A percentile compares a stretch with the other conserved stretches of the same genome.
Evolutionary conservation across 1,140 invertebrate genomes (phyloP).

Genomic region (Papilio dardanus): DNA sequence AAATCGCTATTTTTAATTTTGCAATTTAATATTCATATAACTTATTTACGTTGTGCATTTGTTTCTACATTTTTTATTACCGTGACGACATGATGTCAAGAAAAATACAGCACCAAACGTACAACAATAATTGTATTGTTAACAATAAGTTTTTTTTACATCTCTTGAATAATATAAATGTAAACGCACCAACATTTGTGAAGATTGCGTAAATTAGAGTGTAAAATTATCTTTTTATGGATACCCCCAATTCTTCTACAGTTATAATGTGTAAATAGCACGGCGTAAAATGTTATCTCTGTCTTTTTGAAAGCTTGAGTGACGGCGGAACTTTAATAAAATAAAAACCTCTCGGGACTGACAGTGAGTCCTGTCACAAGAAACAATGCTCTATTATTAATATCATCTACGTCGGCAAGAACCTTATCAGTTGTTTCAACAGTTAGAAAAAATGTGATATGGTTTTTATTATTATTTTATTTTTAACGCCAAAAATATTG

Average conservation of each 20-base stretch:
- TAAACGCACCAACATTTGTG: not conserved
- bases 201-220: not conserved
- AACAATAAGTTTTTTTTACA: not conserved
- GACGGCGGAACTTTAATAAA: slow-evolving; percentile 13
- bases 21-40: not conserved
- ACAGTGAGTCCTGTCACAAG: slow-evolving; percentile 5
- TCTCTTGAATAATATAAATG: not conserved
- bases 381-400: slow-evolving; percentile 18
- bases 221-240: not conserved
- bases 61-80: too few species aligned
- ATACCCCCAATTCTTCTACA: not conserved
- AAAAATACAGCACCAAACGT: too few species aligned
- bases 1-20: not conserved
- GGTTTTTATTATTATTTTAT: not conserved
- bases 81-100: too few species aligned
- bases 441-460: not conserved
- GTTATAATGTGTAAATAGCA: not conserved
- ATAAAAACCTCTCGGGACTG: not conserved
- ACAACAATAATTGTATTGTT: too few species aligned
- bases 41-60: not conserved
- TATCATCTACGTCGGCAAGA: slow-evolving; percentile 7
- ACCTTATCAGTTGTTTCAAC: not conserved
- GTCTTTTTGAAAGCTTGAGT: slow-evolving; percentile 1
- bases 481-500: not conserved
- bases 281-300: not conserved